Evolutionary conservation across 2,888 invertebrate species (phyloP), one percentile per base, ranked within the genome.

Genomic region (Sinotaia quadrata): DNA sequence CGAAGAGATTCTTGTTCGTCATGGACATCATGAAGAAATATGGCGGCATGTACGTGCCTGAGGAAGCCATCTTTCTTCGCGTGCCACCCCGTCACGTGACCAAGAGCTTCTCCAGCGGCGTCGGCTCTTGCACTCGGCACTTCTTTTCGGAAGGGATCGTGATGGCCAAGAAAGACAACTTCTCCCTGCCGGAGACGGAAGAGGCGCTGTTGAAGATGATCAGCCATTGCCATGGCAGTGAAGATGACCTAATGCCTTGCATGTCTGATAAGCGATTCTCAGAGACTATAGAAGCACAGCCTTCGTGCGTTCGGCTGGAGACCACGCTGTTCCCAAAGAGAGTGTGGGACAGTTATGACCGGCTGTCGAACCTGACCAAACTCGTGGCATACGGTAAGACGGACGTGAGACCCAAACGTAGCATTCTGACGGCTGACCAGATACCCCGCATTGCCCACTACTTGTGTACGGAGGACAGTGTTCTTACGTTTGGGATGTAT

Each of bases 31-130:
- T 72, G 56, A 47, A 49, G 49, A 21, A 57, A 36, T 61, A 66
- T 34, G 72, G 72, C 21, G 72, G 72, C 4, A 61, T 72, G 10
- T 72, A 72, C 52, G 18, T 67, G 4, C 72, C 72, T 2, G 72
- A 72, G 34, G 65, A 68, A 37, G 60, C 68, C 31, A 47, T 72
- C 18, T 57, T 72, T 31, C 10, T 66, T 15, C 31, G 66, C 29
- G 47, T 72, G 27, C 65, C 66, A 7, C 36, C 34, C 7, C 52
- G 52, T n/a, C 49, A 68, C 7, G 60, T 44, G 12, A 37, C 15
- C n/a, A 27, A 47, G 56, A n/a, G 15, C 15, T 63, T 72, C 33
- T 65, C 66, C 21, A 52, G 56, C 10, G 68, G 68, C 21, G 37
- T 68, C 18, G 15, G 51, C 15, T 60, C 66, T 12, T 49, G 57